Evolutionary conservation across 2,113 vertebrate species (phyloP).

Genomic region (Gopherus flavomarginatus): DNA sequence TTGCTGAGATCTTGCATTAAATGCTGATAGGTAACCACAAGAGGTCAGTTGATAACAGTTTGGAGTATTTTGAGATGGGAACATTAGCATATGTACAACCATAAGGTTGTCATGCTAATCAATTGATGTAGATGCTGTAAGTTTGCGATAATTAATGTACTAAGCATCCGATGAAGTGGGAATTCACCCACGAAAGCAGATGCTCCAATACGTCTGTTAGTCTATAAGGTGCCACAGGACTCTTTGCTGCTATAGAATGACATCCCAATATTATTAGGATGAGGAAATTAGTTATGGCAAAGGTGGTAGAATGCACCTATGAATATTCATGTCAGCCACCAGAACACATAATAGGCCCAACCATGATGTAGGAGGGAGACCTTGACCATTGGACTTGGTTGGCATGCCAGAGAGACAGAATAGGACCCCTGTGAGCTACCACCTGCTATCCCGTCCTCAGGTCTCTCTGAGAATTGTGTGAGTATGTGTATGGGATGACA

Average conservation of each 20-base stretch:
- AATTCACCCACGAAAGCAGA: too few species aligned
- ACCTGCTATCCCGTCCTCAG: background rate
- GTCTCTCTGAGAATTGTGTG: background rate
- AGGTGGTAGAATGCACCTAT: background rate
- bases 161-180: too few species aligned
- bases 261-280: background rate
- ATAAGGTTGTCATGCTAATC: background rate
- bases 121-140: background rate
- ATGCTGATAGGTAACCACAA: background rate
- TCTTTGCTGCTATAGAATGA: background rate
- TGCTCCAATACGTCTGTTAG: too few species aligned
- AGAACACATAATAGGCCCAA: background rate
- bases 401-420: background rate
- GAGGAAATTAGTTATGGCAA: background rate
- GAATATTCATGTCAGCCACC: background rate
- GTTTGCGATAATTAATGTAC: background rate
- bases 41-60: background rate
- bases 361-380: too few species aligned
- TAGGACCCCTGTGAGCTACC: background rate
- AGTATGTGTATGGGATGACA: background rate
- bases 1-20: background rate
- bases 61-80: background rate
- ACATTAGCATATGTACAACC: background rate
- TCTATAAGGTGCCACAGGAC: too few species aligned
- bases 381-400: background rate